Base-by-base conservation (phyloP, 2,113 vertebrate genomes). In the Anarhynchus alexandrinus region DNA sequence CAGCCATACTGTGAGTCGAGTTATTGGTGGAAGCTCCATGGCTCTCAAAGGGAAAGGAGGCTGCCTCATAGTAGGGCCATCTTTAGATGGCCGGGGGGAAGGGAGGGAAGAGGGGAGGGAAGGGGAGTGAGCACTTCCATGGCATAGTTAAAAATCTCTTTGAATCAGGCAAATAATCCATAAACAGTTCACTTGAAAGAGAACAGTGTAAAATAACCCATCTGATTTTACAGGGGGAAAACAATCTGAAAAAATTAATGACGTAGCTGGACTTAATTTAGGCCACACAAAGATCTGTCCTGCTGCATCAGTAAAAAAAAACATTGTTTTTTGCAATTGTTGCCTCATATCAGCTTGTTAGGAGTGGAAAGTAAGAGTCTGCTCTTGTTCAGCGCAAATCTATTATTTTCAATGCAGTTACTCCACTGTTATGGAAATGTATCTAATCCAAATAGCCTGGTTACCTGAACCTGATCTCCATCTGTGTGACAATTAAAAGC, bases 401-500 rank as follows among this genome's bases (percentile, higher is more conserved):
- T 77, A 16, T 65, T 69, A 43, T 12, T 90, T 90, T 86, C 47
- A 30, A 3, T 36, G 29, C 6, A 62, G 8, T 62, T 85, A 51
- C 51, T 77, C 23, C 25, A 25, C 45, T 1, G 0, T 62, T 73
- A 23, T 5, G 22, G 45, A 69, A 77, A 38, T 12, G 3, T 74
- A 15, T 34, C 73, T 98, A 98, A 83, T 54, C 38, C 49, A 79
- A 65, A 43, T 42, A 87, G 8, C 7, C 22, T 34, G 7, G 34
- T 98, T 98, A 83, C 91, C 97, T 98, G 93, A 97, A 98, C 13
- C 90, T 98, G 78, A 94, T 97, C 87, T 95, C 96, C 2, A 96
- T 96, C 73, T 96, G 88, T 40, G 49, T 95, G 96, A 96, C 5
- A 97, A 98, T 98, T 97, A 98, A 98, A 95, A 86, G 52, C 43